Conservation (phyloP, 2,888 invertebrate genomes). For the Alloscopus bannaensis region DNA sequence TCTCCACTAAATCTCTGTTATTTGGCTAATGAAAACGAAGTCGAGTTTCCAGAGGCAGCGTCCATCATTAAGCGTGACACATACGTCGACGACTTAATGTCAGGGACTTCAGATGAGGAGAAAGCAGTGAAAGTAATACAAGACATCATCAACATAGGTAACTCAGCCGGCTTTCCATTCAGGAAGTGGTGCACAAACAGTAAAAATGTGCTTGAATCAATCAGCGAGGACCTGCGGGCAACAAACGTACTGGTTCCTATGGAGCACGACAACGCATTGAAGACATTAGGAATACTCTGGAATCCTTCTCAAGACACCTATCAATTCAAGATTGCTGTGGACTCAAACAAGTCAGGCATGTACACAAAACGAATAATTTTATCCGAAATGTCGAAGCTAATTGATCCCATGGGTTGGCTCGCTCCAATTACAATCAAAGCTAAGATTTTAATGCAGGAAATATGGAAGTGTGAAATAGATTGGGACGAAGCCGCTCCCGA, state of each 20-base stretch:
- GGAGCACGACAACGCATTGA: constrained; percentile 27
- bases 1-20: constrained; percentile 72
- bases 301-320: constrained; percentile 1
- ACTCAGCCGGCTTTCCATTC: constrained; percentile 6
- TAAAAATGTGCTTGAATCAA: constrained; percentile 10
- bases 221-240: constrained; percentile 38
- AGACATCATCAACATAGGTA: constrained; percentile 6
- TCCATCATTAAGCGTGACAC: constrained; percentile 68
- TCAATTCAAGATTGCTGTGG: constrained; percentile 20
- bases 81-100: constrained; percentile 73
- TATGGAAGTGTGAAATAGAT: constrained; percentile 28
- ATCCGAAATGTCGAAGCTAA: constrained; percentile 26
- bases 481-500: constrained; percentile 44
- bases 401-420: constrained; percentile 56
- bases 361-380: constrained; percentile 29
- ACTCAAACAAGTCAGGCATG: not conserved
- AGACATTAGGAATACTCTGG: constrained; percentile 54
- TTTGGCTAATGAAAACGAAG: constrained; percentile 69
- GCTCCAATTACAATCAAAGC: constrained; percentile 38
- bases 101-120: not conserved
- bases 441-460: constrained; percentile 43
- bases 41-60: constrained; percentile 52
- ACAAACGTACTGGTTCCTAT: constrained; percentile 3
- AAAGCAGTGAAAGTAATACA: constrained; percentile 26
- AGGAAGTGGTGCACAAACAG: constrained; percentile 53